Conservation (phyloP, 2,888 invertebrate genomes). For the Lathronympha strigana region DNA sequence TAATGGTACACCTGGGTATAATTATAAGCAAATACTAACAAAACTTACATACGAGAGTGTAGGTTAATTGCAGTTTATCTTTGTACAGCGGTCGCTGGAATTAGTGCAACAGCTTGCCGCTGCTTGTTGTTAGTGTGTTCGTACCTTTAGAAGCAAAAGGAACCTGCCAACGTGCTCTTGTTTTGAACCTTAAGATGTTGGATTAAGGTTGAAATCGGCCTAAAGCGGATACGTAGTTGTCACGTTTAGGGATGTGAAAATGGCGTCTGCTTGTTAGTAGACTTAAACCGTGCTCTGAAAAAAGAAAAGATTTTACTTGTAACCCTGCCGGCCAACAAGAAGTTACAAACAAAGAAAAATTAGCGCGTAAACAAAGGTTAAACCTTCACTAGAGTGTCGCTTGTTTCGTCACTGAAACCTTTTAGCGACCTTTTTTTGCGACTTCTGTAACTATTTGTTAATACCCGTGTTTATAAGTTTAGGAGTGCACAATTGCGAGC, state of each 20-base stretch:
- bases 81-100: conserved; percentile 9
- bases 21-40: too few species aligned
- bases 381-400: too few species aligned
- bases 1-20: too few species aligned
- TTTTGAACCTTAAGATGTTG: background rate
- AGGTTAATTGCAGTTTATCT: conserved; percentile 7
- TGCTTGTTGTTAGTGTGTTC: background rate
- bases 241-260: background rate
- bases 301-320: background rate
- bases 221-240: background rate
- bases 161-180: background rate
- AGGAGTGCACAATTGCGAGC: too few species aligned
- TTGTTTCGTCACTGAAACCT: too few species aligned
- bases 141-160: background rate
- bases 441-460: too few species aligned
- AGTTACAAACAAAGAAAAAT: too few species aligned
- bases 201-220: background rate
- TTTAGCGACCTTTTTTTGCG: too few species aligned
- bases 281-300: background rate
- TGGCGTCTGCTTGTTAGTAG: conserved; percentile 4
- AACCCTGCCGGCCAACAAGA: too few species aligned
- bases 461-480: too few species aligned
- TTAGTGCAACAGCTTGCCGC: conserved; percentile 14
- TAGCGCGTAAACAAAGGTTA: too few species aligned
- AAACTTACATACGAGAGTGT: too few species aligned